Conservation (phyloP, 2,797 vertebrate genomes). For the Delichon dasypus region DNA sequence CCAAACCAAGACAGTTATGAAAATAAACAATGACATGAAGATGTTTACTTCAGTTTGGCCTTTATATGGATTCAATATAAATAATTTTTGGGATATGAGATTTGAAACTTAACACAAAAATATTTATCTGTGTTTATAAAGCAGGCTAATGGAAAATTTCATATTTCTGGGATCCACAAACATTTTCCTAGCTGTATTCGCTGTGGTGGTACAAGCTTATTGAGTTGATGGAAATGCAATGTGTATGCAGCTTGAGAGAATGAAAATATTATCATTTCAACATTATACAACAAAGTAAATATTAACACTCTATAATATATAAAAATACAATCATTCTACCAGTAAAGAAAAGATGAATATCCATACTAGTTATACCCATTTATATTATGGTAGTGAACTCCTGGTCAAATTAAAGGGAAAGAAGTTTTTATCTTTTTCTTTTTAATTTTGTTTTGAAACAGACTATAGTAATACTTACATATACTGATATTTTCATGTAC, state of each 20-base stretch:
- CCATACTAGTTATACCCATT: not conserved
- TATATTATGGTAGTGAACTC: not conserved
- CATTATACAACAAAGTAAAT: not conserved
- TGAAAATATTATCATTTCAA: not conserved
- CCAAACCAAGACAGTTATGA: not conserved
- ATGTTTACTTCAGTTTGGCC: not conserved
- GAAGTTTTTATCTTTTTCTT: rapidly evolving
- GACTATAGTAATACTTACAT: not conserved
- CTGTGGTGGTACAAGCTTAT: not conserved
- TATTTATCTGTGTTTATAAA: not conserved
- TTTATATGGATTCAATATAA: not conserved
- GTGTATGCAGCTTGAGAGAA: not conserved
- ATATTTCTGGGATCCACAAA: not conserved
- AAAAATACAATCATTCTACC: not conserved
- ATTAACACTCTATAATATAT: not conserved
- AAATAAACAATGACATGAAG: not conserved
- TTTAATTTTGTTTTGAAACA: not conserved
- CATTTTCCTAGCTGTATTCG: not conserved
- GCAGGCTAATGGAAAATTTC: not conserved
- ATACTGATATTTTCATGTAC: not conserved
- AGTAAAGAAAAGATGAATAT: not conserved
- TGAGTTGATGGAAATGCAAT: not conserved
- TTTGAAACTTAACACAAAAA: not conserved
- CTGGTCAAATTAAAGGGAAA: not conserved
- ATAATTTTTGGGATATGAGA: not conserved